Evolutionary conservation across 2,113 vertebrate genomes (phyloP).

Genomic region (Podiceps cristatus): DNA sequence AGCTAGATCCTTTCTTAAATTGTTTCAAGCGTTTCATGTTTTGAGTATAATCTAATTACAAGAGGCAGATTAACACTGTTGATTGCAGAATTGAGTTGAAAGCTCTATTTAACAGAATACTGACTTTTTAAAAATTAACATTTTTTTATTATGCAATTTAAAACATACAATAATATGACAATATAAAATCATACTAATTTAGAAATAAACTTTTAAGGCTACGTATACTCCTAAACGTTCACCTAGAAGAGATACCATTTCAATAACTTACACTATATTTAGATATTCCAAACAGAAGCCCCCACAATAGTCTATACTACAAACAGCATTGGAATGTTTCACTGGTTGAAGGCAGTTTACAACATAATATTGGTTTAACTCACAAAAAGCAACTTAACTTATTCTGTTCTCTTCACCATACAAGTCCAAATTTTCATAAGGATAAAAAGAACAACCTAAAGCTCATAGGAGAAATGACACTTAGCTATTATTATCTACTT

Average conservation of each 20-base stretch:
- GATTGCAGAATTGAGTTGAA: background rate
- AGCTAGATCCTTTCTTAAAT: conserved; percentile 37
- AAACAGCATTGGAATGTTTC: background rate
- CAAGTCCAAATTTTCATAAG: background rate
- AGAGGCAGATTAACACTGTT: background rate
- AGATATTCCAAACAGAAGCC: background rate
- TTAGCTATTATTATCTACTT: background rate
- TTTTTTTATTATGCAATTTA: background rate
- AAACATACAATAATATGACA: background rate
- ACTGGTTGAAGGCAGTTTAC: background rate
- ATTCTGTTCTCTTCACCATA: background rate
- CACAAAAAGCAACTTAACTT: background rate
- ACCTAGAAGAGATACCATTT: background rate
- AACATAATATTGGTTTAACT: background rate
- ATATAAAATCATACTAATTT: background rate
- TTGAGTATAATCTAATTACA: background rate
- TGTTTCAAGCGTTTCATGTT: background rate
- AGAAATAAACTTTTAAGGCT: background rate
- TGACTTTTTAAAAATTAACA: background rate
- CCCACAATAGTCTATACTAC: background rate
- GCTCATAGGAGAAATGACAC: background rate
- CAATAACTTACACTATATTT: background rate
- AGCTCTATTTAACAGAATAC: background rate
- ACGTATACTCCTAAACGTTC: background rate
- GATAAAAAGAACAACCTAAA: background rate